These are phyloP conservation scores for Illadopsis cleaveri DNA, from an alignment of 2,113 vertebrate species.

Conservation along the genomic window DNA sequence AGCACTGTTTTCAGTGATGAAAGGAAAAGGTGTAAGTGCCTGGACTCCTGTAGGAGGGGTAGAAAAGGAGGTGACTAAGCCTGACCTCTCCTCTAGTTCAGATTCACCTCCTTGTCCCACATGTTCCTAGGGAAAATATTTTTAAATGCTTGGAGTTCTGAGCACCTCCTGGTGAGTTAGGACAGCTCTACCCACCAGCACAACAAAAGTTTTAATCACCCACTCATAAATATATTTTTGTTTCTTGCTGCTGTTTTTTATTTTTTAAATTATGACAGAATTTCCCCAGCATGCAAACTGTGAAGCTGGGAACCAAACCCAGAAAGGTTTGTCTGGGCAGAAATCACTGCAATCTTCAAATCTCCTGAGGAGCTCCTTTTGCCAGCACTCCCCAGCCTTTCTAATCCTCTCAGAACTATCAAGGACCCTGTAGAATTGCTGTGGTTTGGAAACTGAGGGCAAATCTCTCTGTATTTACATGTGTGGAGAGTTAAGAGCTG, in stretches of 20 bases:
- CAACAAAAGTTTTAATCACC: background rate
- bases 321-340: background rate
- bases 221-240: background rate
- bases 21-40: background rate
- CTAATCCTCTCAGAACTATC: background rate
- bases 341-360: background rate
- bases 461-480: background rate
- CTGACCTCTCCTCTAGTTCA: background rate
- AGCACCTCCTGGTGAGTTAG: background rate
- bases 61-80: background rate
- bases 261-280: background rate
- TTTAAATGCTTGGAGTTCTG: background rate
- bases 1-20: background rate
- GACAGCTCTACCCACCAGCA: background rate
- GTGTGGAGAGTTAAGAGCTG: background rate
- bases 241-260: background rate
- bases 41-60: background rate
- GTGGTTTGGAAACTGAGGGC: background rate
- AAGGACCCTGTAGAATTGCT: background rate
- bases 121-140: background rate
- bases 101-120: background rate
- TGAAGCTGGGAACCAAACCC: background rate
- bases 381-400: background rate
- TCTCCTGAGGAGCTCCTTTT: background rate
- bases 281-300: background rate